These are phyloP conservation scores for Piaya cayana DNA, from an alignment of 2,113 vertebrate genomes.

Conservation along the genomic window DNA sequence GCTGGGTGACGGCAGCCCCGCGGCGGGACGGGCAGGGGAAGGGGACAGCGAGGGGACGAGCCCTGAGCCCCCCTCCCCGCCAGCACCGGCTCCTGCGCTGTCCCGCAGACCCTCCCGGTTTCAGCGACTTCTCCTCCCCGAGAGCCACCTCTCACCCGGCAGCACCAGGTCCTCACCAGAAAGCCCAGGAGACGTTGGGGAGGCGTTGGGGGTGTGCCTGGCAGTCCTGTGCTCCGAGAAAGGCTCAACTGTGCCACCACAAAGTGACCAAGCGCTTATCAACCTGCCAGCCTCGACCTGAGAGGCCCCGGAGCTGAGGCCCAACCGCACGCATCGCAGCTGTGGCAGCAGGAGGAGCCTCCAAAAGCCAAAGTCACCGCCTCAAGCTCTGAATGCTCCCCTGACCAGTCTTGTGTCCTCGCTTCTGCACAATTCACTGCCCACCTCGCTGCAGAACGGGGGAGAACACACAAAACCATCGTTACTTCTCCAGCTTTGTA, in stretches of 20 bases:
- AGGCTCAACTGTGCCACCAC: not conserved
- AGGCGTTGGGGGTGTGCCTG: not conserved
- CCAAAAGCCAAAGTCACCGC: not conserved
- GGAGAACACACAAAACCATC: not conserved
- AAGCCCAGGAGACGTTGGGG: not conserved
- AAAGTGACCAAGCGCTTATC: not conserved
- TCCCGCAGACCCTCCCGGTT: not conserved
- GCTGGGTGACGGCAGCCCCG: slow-evolving; percentile 72
- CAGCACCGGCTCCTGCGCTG: not conserved
- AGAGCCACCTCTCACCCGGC: not conserved
- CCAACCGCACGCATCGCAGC: not conserved
- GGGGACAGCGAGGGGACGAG: not conserved
- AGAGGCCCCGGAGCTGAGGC: not conserved
- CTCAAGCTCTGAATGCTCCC: not conserved
- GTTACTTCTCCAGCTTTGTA: not conserved
- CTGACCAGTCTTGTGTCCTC: not conserved
- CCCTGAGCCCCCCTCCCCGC: not conserved
- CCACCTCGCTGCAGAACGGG: not conserved
- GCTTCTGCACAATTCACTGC: not conserved
- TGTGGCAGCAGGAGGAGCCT: not conserved
- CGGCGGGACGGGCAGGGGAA: slow-evolving; percentile 61
- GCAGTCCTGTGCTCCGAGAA: not conserved
- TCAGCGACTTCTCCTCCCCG: not conserved
- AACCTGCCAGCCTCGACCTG: not conserved
- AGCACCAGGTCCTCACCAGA: not conserved